Base-by-base conservation (phyloP, 2,888 invertebrate genomes). In the Watsonalla binaria region DNA sequence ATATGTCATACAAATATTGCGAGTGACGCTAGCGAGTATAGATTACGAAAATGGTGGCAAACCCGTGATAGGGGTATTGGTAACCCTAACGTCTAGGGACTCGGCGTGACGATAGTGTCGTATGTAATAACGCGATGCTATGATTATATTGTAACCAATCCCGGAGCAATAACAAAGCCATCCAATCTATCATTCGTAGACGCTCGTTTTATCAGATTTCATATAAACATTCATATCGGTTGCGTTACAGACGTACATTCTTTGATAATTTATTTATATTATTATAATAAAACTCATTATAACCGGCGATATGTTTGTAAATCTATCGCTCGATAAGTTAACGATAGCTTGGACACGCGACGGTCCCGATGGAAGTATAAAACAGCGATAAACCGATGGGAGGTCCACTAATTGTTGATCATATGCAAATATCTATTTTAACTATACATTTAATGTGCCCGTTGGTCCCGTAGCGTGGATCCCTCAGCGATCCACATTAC, bases 321-420 rank as follows among this genome's bases (percentile, higher is more conserved):
- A 46, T 46, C 34, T 46, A 34, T 45, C 35, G 53, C 66, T 70
- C 66, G 60, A 68, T 66, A 75, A 62, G 57, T 61, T 56, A 67
- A 67, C 73, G 70, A 68, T 65, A 68, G 60, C 56, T 62, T 57
- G 54, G 72, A 78, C 84, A 83, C 84, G 82, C 82, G 85, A 79
- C 85, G 59, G 55, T 14, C 37, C 11, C 13, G 14, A 39, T 13
- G 15, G 15, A 37, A 11, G 11, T 24, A 45, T 33, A 51, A 60
- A 39, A 45, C 13, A 49, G 56, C 65, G 62, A 70, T 78, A 76
- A 80, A 69, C 61, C 82, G 52, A 74, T 78, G 81, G 86, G 86
- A 74, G 86, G 86, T 80, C 84, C 68, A 70, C 82, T 86, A 86
- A 87, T 86, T 86, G 77, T 79, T 79, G 84, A 82, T 81, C 67